These are phyloP conservation scores for Enteromius paludinosus DNA, from an alignment of 2,797 vertebrate genomes.

Conservation along the genomic window DNA sequence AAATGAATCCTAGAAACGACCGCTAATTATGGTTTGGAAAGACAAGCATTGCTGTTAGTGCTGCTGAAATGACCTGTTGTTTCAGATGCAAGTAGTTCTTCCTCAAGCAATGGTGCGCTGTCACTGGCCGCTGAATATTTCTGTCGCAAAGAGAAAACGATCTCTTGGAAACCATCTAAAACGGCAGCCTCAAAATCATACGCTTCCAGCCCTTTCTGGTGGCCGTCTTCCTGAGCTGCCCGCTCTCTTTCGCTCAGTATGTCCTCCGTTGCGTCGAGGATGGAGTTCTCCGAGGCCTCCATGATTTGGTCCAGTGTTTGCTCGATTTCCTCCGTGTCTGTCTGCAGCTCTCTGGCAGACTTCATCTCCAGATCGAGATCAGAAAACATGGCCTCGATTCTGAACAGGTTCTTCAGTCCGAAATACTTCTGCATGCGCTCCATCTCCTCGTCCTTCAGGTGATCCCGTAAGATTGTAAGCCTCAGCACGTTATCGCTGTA, in stretches of 20 bases:
- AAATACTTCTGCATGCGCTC: conserved; percentile 80
- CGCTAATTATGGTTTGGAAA: background rate
- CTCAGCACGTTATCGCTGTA: conserved; percentile 75
- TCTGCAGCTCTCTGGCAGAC: conserved; percentile 68
- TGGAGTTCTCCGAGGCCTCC: conserved; percentile 83
- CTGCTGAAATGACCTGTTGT: conserved; percentile 71
- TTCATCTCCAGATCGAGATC: conserved; percentile 84
- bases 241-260: conserved; percentile 79
- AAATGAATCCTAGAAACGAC: background rate
- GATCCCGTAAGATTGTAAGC: conserved; percentile 80
- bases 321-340: conserved; percentile 76
- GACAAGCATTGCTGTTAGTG: background rate
- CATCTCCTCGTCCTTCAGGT: conserved; percentile 81
- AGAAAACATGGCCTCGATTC: conserved; percentile 85
- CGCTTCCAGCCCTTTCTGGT: conserved; percentile 66
- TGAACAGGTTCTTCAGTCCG: conserved; percentile 75
- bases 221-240: conserved; percentile 63
- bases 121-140: conserved; percentile 81
- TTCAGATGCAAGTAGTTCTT: conserved; percentile 34
- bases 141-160: conserved; percentile 88
- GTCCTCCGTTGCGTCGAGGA: conserved; percentile 85
- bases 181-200: conserved; percentile 85
- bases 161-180: conserved; percentile 90
- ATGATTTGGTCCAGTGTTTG: conserved; percentile 84
- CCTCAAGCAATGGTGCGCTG: conserved; percentile 71